Percentiles rank a stretch among this genome's conserved stretches.
Conservation (phyloP, 2,888 invertebrate genomes). For the Himalopsyche japonica region DNA sequence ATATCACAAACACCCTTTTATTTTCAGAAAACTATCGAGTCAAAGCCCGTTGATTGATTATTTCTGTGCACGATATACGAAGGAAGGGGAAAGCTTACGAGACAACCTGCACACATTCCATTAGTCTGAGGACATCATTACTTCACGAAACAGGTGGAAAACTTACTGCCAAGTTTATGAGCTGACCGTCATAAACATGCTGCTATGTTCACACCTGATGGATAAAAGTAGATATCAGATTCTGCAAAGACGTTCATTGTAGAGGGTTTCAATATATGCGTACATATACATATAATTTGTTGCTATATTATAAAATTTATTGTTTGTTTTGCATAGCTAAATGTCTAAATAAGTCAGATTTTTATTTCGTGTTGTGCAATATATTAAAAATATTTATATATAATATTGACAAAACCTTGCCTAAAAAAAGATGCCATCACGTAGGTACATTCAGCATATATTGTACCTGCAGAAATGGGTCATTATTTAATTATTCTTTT, state of each 20-base stretch:
- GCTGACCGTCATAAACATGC: slow-evolving; percentile 11
- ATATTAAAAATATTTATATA: too few species aligned
- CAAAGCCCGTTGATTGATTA: background rate
- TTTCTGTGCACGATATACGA: background rate
- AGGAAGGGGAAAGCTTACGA: background rate
- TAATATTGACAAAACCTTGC: too few species aligned
- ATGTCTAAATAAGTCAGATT: too few species aligned
- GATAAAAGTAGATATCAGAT: background rate
- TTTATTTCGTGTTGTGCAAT: too few species aligned
- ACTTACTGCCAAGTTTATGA: slow-evolving; percentile 1
- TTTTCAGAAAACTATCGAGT: background rate
- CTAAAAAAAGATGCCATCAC: too few species aligned
- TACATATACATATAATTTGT: too few species aligned
- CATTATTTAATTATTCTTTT: too few species aligned
- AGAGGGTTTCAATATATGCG: too few species aligned
- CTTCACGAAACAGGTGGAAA: background rate
- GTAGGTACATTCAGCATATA: too few species aligned
- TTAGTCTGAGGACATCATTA: background rate
- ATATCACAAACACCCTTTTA: background rate
- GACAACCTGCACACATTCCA: background rate
- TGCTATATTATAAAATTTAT: too few species aligned
- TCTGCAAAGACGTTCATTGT: background rate
- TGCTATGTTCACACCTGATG: slow-evolving; percentile 8
- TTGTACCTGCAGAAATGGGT: too few species aligned
- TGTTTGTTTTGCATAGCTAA: too few species aligned